Percentiles rank a stretch among this genome's conserved stretches.
These are phyloP conservation scores for Globodera ellingtonae DNA, from an alignment of 1,140 invertebrate species.

Conservation along the genomic window DNA sequence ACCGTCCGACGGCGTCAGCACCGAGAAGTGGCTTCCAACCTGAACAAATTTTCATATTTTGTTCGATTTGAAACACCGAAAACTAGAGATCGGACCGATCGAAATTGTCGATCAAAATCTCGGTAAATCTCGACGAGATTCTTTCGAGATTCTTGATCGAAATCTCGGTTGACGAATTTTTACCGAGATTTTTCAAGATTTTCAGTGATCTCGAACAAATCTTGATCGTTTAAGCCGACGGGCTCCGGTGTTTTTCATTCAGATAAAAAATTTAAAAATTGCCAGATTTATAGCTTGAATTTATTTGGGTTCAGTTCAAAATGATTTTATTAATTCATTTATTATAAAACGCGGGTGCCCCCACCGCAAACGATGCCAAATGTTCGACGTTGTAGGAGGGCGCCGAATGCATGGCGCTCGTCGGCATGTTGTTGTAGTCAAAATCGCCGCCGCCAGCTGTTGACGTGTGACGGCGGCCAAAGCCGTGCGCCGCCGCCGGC, in stretches of 20 bases:
- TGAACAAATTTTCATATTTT: too few relatives aligned
- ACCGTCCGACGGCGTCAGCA: slow-evolving; percentile 75
- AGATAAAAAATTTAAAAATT: too few relatives aligned
- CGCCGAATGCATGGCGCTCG: slow-evolving; percentile 30
- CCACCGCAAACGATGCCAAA: slow-evolving; percentile 91
- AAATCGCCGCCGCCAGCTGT: not conserved
- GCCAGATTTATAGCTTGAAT: too few relatives aligned
- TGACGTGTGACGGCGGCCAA: slow-evolving; percentile 18
- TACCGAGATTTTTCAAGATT: too few relatives aligned
- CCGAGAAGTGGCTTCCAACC: slow-evolving; percentile 65
- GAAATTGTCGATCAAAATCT: not conserved
- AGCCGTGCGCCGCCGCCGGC: not conserved
- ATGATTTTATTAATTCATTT: not conserved
- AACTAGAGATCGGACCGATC: not conserved
- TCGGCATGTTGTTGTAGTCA: not conserved
- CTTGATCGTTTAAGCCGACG: too few relatives aligned
- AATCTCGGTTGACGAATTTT: too few relatives aligned
- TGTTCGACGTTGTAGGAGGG: slow-evolving; percentile 89
- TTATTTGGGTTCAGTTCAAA: too few relatives aligned
- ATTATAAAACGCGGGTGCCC: not conserved
- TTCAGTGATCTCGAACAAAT: too few relatives aligned
- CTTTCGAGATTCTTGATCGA: too few relatives aligned
- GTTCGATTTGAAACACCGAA: not conserved
- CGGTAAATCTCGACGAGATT: too few relatives aligned
- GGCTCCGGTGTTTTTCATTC: too few relatives aligned